phyloP scores from a whole-genome alignment of 1,140 invertebrate species.

The Micrasema minimum region DNA sequence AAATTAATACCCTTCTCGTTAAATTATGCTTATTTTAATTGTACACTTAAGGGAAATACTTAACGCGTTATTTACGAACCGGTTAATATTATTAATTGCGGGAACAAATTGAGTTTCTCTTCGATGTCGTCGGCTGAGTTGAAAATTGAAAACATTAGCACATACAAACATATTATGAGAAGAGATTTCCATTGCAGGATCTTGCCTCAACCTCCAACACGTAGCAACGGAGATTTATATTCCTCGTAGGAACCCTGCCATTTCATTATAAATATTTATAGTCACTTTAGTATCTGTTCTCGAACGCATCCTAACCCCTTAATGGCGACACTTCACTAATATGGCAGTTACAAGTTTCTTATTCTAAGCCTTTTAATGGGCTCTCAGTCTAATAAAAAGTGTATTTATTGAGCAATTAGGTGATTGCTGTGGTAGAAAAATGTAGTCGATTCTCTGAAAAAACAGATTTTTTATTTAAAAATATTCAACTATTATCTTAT shows the following conservation, averaged over 20 bases:
- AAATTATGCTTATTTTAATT: neutral
- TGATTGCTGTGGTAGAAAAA: too few relatives aligned
- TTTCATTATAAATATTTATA: conserved; percentile 53
- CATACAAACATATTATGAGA: neutral
- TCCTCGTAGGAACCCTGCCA: neutral
- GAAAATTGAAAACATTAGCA: conserved; percentile 18
- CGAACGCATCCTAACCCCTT: conserved; percentile 27
- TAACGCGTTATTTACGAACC: neutral
- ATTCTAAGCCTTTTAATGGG: too few relatives aligned
- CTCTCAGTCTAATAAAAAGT: too few relatives aligned
- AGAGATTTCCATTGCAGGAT: neutral
- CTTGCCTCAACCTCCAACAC: conserved; percentile 3
- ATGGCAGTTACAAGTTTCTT: too few relatives aligned
- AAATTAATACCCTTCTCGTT: too few relatives aligned
- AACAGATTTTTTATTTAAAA: too few relatives aligned
- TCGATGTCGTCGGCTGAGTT: conserved; percentile 20
- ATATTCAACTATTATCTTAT: too few relatives aligned
- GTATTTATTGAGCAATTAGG: too few relatives aligned
- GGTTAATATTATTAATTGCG: conserved; percentile 26
- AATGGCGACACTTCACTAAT: neutral
- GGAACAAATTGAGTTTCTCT: conserved; percentile 23
- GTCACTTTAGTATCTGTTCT: conserved; percentile 28
- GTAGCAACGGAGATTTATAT: conserved; percentile 15
- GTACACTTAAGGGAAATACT: neutral
- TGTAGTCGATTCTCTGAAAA: too few relatives aligned